phyloP scores from a whole-genome alignment of 2,113 vertebrate genomes.

The Sterna hirundo region DNA sequence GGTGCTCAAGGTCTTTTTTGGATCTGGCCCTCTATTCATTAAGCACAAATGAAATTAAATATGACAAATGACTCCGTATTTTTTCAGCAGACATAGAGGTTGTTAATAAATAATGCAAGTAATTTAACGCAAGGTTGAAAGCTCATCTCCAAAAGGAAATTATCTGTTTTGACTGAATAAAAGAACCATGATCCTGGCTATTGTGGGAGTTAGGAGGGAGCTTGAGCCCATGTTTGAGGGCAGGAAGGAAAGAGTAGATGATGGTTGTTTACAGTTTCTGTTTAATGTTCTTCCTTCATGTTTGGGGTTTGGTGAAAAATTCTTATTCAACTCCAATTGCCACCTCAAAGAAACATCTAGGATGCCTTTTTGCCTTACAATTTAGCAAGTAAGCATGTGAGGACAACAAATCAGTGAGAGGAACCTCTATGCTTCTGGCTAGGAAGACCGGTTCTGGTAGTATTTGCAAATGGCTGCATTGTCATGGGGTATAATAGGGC shows the following conservation, averaged over 20 bases:
- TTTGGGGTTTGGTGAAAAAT: background rate
- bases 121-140: slow-evolving; percentile 1
- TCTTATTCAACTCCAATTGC: background rate
- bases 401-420: background rate
- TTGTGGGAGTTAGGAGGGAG: background rate
- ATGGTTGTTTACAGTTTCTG: background rate
- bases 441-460: background rate
- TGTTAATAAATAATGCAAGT: slow-evolving; percentile 1
- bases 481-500: background rate
- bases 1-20: background rate
- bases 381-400: background rate
- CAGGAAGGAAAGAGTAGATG: background rate
- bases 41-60: background rate
- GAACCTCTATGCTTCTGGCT: background rate
- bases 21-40: background rate
- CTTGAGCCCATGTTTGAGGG: background rate
- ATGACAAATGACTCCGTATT: background rate
- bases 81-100: background rate
- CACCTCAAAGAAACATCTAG: background rate
- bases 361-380: background rate
- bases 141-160: background rate
- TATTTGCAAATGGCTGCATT: background rate
- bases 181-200: background rate
- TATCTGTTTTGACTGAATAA: background rate
- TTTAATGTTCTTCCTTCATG: background rate